Evolutionary conservation across 2,888 invertebrate species (phyloP).

Genomic region (Psylliodes chrysocephalus): DNA sequence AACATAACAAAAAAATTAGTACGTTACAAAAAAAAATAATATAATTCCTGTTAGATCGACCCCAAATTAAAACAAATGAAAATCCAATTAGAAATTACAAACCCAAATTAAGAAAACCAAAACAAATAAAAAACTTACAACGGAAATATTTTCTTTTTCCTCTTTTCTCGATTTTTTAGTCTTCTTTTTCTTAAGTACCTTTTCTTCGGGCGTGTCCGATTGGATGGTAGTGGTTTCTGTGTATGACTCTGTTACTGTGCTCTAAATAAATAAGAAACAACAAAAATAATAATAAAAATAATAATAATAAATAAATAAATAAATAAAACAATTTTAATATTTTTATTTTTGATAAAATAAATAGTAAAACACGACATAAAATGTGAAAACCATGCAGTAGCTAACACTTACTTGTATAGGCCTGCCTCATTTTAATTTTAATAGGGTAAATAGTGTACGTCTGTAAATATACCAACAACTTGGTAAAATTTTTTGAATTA

Average conservation of each 20-base stretch:
- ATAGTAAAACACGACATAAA: not conserved
- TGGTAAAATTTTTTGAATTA: no score
- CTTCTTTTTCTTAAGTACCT: conserved; percentile 67
- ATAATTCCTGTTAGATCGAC: not conserved
- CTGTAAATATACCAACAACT: no score
- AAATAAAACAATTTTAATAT: conserved; percentile 4
- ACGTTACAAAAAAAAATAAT: conserved; percentile 3
- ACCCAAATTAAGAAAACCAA: conserved; percentile 17
- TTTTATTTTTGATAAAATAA: not conserved
- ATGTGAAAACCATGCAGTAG: not conserved
- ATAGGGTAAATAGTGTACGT: no score
- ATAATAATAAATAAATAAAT: conserved; percentile 24
- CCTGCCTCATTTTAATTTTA: no score
- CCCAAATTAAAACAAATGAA: not conserved
- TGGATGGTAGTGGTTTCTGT: conserved; percentile 60
- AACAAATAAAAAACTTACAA: conserved; percentile 66
- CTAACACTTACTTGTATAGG: not conserved
- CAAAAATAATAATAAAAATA: conserved; percentile 36
- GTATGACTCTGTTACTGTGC: conserved; percentile 60
- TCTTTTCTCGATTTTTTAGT: conserved; percentile 73
- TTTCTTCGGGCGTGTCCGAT: conserved; percentile 53
- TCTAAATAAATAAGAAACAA: conserved; percentile 56
- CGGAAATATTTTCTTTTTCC: conserved; percentile 75
- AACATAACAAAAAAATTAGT: conserved; percentile 44
- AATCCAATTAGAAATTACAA: not conserved